Evolutionary conservation across 2,888 invertebrate species (phyloP), one percentile per base, ranked within the genome.

Genomic region (Taenaris catops): DNA sequence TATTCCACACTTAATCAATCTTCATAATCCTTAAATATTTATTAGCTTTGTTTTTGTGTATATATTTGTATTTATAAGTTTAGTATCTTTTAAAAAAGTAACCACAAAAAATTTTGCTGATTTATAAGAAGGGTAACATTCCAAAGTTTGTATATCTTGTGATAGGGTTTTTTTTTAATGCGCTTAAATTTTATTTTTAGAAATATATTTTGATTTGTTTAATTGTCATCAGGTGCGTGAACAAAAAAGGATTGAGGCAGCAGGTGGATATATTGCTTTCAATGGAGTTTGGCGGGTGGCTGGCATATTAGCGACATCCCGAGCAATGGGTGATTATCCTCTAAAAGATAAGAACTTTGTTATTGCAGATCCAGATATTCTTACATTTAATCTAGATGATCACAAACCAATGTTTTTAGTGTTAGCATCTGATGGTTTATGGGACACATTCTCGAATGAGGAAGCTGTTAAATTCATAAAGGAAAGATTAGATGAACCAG

Each of bases 281-380:
- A 96, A 97, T 66, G 97, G 98, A 14, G 98, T 98, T 1, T 98
- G 98, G 98, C 87, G 98, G 52, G 97, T 98, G 2, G 97, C 96
- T 32, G 98, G 98, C 3, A 96, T 98, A 50, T 86, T 98, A 49
- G 98, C 98, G 5, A 97, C 97, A 16, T 97, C 97, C 4, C 88
- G 98, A 46, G 98, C 98, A 1, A 89, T 98, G 58, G 98, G 97
- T 8, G 98, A 98, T 83, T 97, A 96, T 75, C 97, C 97, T 1
- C 83, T 98, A 9, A 98, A 98, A 79, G 96, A 96, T 65, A 94
- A 94, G 65, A 96, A 94, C 67, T 91, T 97, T 61, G 95, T 98
- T 36, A 97, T 97, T 50, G 97, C 98, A 1, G 96, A 97, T 71
- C 98, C 98, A 3, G 98, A 98, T 69, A 95, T 98, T 51, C 86